Evolutionary conservation across 2,113 vertebrate species (phyloP), one percentile per base, ranked within the genome.

Genomic region (Ursus arctos): DNA sequence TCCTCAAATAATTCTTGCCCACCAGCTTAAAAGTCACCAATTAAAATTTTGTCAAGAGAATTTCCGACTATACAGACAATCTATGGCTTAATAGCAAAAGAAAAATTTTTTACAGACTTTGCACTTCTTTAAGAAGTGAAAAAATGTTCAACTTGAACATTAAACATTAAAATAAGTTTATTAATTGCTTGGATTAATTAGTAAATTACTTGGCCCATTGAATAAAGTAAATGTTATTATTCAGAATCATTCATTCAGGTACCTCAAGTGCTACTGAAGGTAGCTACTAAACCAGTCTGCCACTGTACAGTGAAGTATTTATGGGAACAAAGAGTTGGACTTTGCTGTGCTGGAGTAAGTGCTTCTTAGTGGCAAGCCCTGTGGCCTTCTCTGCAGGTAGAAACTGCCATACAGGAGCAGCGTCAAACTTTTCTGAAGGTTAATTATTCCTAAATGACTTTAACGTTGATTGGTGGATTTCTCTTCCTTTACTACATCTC

Each of bases 21-120:
- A 88, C 47, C 77, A 40, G 24, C 36, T 61, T 76, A 67, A 97
- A 95, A 93, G 53, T 67, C 24, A 91, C 59, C 88, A 96, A 95
- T 69, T 93, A 83, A 91, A 92, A 16, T 51, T 94, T 71, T 59
- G 8, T 69, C 18, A 74, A 83, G 26, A 36, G 43, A 61, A 22
- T 74, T 22, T 97, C 81, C n/a, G 65, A 31, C 19, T 59, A n/a
- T n/a, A 57, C 4, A 59, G 10, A 85, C 43, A 7, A 57, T 49
- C 5, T 51, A 67, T 71, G 51, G 10, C 11, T 95, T 69, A 74
- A 61, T 31, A 59, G 55, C 19, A 61, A 88, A 90, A 82, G 65
- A 11, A 49, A 74, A 28, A 31, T 16, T 77, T 88, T 12, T 84
- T 65, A 74, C 7, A 36, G 10, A 19, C 79, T 69, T 87, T 90